These are phyloP conservation scores for Oncorhynchus keta DNA, from an alignment of 2,113 vertebrate genomes.

Conservation along the genomic window DNA sequence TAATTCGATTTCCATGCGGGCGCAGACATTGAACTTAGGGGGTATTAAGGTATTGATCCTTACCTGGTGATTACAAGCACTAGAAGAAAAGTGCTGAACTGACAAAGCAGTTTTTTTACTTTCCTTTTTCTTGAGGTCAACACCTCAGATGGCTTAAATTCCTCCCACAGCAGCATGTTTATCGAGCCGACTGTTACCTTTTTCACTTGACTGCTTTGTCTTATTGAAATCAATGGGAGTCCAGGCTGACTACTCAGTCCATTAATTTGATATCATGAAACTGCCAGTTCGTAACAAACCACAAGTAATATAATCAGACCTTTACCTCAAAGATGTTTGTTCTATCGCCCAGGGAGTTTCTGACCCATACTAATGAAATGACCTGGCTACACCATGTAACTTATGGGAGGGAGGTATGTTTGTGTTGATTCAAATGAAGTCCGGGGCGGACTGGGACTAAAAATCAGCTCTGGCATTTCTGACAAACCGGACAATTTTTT, in stretches of 20 bases:
- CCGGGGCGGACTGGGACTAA: no score
- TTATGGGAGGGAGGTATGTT: no score
- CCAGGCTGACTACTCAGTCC: slow-evolving; percentile 63
- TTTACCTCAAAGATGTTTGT: slow-evolving; percentile 28
- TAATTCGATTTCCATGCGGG: no score
- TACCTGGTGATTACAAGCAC: no score
- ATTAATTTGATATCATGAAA: slow-evolving; percentile 68
- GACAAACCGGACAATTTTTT: no score
- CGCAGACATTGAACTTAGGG: no score
- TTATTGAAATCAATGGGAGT: slow-evolving; percentile 73
- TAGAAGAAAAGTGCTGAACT: no score
- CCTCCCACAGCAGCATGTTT: slow-evolving; percentile 46
- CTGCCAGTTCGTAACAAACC: slow-evolving; percentile 45
- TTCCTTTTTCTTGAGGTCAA: slow-evolving; percentile 29
- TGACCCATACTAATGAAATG: slow-evolving; percentile 27
- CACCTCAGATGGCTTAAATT: slow-evolving; percentile 45
- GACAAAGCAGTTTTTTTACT: no score
- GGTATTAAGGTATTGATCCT: no score
- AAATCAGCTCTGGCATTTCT: no score
- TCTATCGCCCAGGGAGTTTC: slow-evolving; percentile 26
- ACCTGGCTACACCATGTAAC: not conserved
- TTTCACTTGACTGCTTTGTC: slow-evolving; percentile 63
- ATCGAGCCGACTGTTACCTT: slow-evolving; percentile 58
- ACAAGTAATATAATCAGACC: slow-evolving; percentile 44
- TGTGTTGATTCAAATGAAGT: not conserved